Evolutionary conservation across 2,888 invertebrate genomes (phyloP).

Genomic region (Nowickia ferox): DNA sequence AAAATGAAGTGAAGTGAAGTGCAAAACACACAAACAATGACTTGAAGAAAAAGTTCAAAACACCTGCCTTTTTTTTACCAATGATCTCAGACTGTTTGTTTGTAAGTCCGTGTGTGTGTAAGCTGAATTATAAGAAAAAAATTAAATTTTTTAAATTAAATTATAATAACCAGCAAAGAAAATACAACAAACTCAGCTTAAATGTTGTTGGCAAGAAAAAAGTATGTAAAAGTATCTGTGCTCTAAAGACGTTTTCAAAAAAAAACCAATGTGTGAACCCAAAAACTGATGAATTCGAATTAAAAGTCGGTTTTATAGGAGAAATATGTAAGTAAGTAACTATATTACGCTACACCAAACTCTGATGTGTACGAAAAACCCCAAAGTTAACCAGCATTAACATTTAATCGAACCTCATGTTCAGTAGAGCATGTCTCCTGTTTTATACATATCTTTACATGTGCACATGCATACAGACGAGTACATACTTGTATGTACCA

Average conservation of each 20-base stretch:
- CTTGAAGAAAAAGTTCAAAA: slow-evolving; percentile 68
- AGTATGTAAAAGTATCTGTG: slow-evolving; percentile 57
- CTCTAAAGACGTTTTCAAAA: slow-evolving; percentile 56
- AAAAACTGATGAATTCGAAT: slow-evolving; percentile 71
- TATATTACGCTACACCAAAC: slow-evolving; percentile 45
- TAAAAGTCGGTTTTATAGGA: slow-evolving; percentile 67
- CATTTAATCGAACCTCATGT: slow-evolving; percentile 83
- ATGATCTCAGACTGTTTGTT: slow-evolving; percentile 61
- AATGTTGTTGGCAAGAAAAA: slow-evolving; percentile 18
- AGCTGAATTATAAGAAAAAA: slow-evolving; percentile 54
- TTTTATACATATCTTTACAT: slow-evolving; percentile 73
- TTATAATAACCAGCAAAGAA: slow-evolving; percentile 60
- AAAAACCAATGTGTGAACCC: slow-evolving; percentile 71
- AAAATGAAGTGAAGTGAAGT: slow-evolving; percentile 80
- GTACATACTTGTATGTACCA: neutral
- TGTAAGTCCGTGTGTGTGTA: neutral
- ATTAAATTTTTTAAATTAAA: slow-evolving; percentile 63
- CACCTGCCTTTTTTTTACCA: slow-evolving; percentile 58
- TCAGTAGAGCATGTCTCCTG: slow-evolving; percentile 83
- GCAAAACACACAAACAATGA: slow-evolving; percentile 78
- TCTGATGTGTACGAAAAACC: slow-evolving; percentile 75
- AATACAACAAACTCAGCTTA: slow-evolving; percentile 62
- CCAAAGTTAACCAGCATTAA: slow-evolving; percentile 82
- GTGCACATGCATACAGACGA: slow-evolving; percentile 45
- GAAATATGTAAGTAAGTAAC: slow-evolving; percentile 4